Evolutionary conservation across 2,888 invertebrate genomes (phyloP), one percentile per base, ranked within the genome.

Genomic region (Neuroscelio doddi): DNA sequence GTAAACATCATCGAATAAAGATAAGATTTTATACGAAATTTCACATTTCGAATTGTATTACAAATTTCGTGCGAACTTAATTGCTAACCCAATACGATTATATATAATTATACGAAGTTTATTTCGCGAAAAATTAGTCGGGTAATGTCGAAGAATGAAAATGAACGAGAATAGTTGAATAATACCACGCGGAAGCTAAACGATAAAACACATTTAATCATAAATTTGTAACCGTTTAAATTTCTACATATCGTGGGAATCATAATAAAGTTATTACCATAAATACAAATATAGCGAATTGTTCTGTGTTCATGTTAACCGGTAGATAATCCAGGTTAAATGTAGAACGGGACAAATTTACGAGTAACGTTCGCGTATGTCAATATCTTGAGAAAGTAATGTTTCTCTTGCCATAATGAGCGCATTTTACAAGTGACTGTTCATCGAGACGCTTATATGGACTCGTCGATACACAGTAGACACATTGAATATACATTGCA

Each of bases 341-440:
- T 51, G 61, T 52, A 44, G 16, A 61, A 52, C 62, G 62, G 56
- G 65, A 62, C 65, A 62, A 66, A 66, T 66, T 62, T 58, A 58
- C 55, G 66, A 66, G 50, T 56, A 59, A 51, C 55, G 46, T 21
- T 58, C 64, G 55, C 64, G 29, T 62, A 45, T 41, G 62, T 62
- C 62, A 51, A 57, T 55, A 51, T 41, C 44, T 50, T 45, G 58
- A 50, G 69, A 69, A 61, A 66, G 68, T 59, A 64, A 59, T 65
- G 59, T 59, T 69, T 61, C 63, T 53, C 50, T 45, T 41, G 61
- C 50, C 64, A 56, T 67, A 69, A 69, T 66, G 62, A 69, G 64
- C 58, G 61, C 66, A 64, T 66, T 66, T 64, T 61, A 64, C 63
- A 45, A 64, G 63, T 59, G 59, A 63, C 63, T 63, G 63, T 59